Conservation (phyloP, 2,888 invertebrate species). For the Eurytoma adleriae region DNA sequence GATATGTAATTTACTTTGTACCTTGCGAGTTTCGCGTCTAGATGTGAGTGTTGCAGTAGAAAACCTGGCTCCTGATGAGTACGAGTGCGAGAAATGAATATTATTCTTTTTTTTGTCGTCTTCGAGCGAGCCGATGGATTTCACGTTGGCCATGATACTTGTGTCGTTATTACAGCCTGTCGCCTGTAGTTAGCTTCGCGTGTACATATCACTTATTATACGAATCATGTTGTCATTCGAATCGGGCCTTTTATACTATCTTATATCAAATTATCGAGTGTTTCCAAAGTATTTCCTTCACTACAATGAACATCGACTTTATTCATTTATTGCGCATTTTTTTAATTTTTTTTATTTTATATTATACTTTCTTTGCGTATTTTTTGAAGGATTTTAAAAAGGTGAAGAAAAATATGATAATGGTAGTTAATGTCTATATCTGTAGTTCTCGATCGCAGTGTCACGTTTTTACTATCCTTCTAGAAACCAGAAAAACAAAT, state of each 20-base stretch:
- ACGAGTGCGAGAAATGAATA: neutral
- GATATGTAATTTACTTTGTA: conserved; percentile 23
- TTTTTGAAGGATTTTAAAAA: no score
- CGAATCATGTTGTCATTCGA: conserved; percentile 29
- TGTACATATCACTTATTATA: conserved; percentile 30
- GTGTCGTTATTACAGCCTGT: conserved; percentile 76
- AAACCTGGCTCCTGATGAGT: conserved; percentile 12
- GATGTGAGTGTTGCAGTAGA: neutral
- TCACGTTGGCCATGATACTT: conserved; percentile 34
- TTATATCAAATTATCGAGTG: no score
- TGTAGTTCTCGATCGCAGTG: neutral
- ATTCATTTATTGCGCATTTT: no score
- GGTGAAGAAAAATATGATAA: no score
- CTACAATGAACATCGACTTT: no score
- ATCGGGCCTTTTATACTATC: neutral
- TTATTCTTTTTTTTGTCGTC: conserved; percentile 1
- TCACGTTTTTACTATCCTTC: neutral
- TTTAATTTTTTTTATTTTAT: no score
- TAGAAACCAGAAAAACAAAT: neutral
- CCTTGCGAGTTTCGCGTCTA: neutral
- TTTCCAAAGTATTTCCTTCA: no score
- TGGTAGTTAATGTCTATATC: no score
- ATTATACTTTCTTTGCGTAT: no score
- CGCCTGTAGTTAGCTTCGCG: conserved; percentile 80
- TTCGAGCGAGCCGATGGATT: conserved; percentile 66